Evolutionary conservation across 2,797 vertebrate genomes (phyloP).

Genomic region (Margarornis squamiger): DNA sequence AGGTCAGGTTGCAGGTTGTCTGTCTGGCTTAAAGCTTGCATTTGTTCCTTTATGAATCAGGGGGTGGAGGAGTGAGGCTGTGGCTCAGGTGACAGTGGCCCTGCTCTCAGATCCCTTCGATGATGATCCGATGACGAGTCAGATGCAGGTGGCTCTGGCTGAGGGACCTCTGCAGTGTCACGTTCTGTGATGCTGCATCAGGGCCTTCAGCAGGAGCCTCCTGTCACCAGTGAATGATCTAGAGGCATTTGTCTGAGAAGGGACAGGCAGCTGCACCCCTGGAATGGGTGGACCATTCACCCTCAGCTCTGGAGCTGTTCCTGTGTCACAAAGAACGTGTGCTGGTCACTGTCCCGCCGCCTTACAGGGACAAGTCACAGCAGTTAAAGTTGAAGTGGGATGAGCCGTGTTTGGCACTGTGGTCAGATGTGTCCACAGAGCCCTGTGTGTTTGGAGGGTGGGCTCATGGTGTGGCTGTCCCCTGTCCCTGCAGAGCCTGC

Average conservation of each 20-base stretch:
- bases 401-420: not conserved
- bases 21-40: rapidly evolving
- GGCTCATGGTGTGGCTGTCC: not conserved
- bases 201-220: conserved; percentile 57
- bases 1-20: rapidly evolving
- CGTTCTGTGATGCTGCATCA: conserved; percentile 59
- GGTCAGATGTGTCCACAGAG: rapidly evolving
- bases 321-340: not conserved
- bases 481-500: conserved; percentile 82
- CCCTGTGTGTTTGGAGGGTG: rapidly evolving
- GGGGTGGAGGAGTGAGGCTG: no score
- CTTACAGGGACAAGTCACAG: not conserved
- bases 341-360: not conserved
- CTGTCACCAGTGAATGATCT: conserved; percentile 78
- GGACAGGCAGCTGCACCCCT: conserved; percentile 11
- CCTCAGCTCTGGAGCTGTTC: not conserved
- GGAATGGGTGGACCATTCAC: rapidly evolving
- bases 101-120: conserved; percentile 64
- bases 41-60: not conserved
- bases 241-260: conserved; percentile 99
- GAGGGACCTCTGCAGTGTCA: not conserved
- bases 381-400: not conserved
- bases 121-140: conserved; percentile 88
- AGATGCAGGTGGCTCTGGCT: conserved; percentile 62
- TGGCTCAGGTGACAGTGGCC: not conserved